Conservation (phyloP, 2,113 vertebrate species). For the Platysteira castanea region DNA sequence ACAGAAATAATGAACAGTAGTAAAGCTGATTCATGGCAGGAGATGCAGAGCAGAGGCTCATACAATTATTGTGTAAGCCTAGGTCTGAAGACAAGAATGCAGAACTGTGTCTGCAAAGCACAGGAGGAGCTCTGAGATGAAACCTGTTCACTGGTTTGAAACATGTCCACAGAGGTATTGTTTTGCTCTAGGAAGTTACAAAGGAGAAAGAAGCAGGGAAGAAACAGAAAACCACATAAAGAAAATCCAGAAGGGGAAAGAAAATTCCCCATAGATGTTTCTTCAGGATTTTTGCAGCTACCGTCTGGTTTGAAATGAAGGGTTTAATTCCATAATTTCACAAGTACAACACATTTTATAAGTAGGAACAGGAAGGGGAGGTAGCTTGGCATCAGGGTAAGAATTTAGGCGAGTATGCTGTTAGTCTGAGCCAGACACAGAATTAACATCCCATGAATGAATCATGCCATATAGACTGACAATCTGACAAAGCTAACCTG, state of each 20-base stretch:
- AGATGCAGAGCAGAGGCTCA: neutral
- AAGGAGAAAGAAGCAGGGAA: neutral
- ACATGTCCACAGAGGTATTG: neutral
- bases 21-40: slow-evolving; percentile 2
- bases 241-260: neutral
- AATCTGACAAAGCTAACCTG: neutral
- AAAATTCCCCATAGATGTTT: neutral
- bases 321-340: neutral
- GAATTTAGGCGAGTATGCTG: neutral
- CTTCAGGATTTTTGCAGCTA: neutral
- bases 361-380: neutral
- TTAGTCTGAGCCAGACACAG: slow-evolving; percentile 10
- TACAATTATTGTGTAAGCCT: neutral
- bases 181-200: neutral
- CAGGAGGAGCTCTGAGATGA: neutral
- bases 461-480: neutral
- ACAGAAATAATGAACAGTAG: neutral
- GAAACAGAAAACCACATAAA: neutral
- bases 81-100: neutral
- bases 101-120: neutral
- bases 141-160: neutral
- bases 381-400: neutral
- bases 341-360: neutral
- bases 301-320: neutral
- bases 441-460: slow-evolving; percentile 31